Conservation (phyloP, 2,888 invertebrate species). For the Philereme vetulata region DNA sequence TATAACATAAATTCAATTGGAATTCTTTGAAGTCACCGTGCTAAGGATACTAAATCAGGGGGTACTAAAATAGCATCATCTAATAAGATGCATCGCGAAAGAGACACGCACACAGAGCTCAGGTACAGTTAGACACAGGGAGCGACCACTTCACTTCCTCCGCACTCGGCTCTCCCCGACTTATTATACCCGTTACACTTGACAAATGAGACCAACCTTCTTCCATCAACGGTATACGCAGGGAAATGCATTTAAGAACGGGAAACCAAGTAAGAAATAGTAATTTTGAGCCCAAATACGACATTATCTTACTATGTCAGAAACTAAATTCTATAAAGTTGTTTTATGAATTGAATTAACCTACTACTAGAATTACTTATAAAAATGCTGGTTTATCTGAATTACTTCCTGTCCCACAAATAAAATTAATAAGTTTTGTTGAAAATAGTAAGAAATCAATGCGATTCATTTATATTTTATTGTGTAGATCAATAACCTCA, state of each 20-base stretch:
- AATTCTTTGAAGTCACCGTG: constrained; percentile 81
- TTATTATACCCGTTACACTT: constrained; percentile 17
- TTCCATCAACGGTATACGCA: neutral
- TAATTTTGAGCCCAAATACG: neutral
- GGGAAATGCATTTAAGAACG: neutral
- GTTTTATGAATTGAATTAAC: too few relatives aligned
- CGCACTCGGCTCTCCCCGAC: constrained; percentile 16
- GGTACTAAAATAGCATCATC: constrained; percentile 74
- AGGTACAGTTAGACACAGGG: constrained; percentile 57
- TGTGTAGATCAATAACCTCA: constrained; percentile 55
- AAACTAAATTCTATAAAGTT: neutral
- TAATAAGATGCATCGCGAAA: constrained; percentile 66
- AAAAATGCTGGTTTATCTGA: constrained; percentile 22
- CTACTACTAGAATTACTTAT: constrained; percentile 17
- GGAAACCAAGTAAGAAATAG: neutral
- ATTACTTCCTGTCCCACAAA: constrained; percentile 39
- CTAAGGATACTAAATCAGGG: constrained; percentile 71
- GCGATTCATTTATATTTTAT: constrained; percentile 48
- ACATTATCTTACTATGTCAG: neutral
- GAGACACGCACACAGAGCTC: constrained; percentile 47
- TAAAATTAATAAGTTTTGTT: constrained; percentile 28
- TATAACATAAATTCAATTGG: constrained; percentile 77
- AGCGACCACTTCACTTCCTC: constrained; percentile 28
- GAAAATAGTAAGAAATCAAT: constrained; percentile 34
- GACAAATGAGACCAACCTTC: constrained; percentile 20